Base-by-base conservation (phyloP, 2,113 vertebrate genomes). In the Apteryx mantelli region DNA sequence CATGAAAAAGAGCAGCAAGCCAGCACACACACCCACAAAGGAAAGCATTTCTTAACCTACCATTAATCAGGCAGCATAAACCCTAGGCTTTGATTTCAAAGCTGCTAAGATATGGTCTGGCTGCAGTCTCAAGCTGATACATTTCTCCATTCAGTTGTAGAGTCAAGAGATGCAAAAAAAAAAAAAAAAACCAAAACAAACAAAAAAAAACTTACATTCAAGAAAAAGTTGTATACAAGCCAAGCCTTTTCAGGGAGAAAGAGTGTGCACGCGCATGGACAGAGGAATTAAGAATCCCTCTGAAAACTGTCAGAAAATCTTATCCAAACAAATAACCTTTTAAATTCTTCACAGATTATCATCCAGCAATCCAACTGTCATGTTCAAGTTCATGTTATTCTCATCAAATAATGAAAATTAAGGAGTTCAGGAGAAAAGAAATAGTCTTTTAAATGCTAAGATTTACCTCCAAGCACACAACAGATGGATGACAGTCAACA, bases 31-130 rank as follows among this genome's bases (percentile, higher is more conserved):
- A 6, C 52, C 16, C 56, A 82, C 32, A 95, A 94, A 90, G 34
- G 8, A 44, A 90, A 94, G 65, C 66, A 56, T 88, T 92, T 83
- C 91, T 85, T 88, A 97, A 81, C 52, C 65, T 97, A 76, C 79
- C 86, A 21, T 84, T 95, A 89, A 86, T 89, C 74, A 90, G 88
- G 68, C 68, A 91, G 79, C 73, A 91, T 79, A 93, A 95, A 91
- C 64, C 44, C 65, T 11, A 56, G 52, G 38, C 73, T 93, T 96
- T 93, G 82, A 92, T 93, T 94, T 94, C 82, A 93, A 88, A 88
- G 73, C 65, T 86, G 52, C 71, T 88, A 90, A 84, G 88, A 75
- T 69, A 85, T 0, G 0, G 34, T 55, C 58, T 80, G 87, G 78
- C 79, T 75, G 79, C 60, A 3, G 2, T 78, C 92, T 77, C 50